A percentile compares a stretch with the other conserved stretches of the same genome.
Evolutionary conservation across 1,140 invertebrate genomes (phyloP).

Genomic region (Tetranychus urticae): DNA sequence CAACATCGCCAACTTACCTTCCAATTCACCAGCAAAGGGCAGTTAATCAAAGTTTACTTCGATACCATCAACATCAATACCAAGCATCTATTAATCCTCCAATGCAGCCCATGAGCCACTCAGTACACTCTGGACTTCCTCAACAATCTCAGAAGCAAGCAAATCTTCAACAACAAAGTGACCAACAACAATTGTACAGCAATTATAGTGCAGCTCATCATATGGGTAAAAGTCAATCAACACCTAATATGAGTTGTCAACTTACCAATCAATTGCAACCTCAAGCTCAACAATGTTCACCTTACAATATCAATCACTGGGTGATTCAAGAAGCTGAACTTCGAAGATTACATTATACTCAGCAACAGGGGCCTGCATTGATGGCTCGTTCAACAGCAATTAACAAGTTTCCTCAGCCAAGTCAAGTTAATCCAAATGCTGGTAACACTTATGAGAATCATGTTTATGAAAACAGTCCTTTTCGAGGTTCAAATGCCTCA

Average conservation of each 20-base stretch:
- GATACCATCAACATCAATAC: too few relatives aligned
- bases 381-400: background rate
- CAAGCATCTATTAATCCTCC: too few relatives aligned
- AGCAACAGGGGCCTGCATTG: background rate
- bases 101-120: too few relatives aligned
- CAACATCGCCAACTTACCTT: too few relatives aligned
- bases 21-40: too few relatives aligned
- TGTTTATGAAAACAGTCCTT: background rate
- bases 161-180: too few relatives aligned
- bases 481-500: background rate
- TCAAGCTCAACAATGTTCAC: background rate
- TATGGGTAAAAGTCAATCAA: background rate
- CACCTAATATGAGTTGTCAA: background rate
- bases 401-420: background rate
- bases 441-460: background rate
- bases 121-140: too few relatives aligned
- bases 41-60: too few relatives aligned
- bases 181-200: too few relatives aligned
- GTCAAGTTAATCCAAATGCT: background rate
- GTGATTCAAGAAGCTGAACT: slow-evolving; percentile 75
- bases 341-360: slow-evolving; percentile 27
- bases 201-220: background rate
- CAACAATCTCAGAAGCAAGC: too few relatives aligned
- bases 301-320: slow-evolving; percentile 56
- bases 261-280: background rate